A percentile compares a stretch with the other conserved stretches of the same genome.
phyloP scores from a whole-genome alignment of 2,797 vertebrate species.

The Sarcophilus harrisii region DNA sequence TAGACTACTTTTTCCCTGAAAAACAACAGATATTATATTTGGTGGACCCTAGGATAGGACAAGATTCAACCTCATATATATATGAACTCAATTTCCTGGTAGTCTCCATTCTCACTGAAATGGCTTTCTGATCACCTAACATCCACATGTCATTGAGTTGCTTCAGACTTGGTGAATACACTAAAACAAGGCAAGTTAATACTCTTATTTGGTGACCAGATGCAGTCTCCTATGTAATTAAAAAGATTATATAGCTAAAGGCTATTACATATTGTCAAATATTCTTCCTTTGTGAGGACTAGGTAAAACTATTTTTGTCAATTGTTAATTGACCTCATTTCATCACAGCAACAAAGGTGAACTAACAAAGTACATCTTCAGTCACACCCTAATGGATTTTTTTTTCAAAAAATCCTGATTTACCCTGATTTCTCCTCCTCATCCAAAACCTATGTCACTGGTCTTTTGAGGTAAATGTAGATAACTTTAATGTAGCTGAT shows the following conservation, averaged over 20 bases:
- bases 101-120: not conserved
- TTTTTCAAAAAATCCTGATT: not conserved
- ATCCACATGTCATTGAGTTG: not conserved
- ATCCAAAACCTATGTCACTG: not conserved
- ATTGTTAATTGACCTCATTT: not conserved
- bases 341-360: not conserved
- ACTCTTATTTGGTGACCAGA: not conserved
- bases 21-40: not conserved
- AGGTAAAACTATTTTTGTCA: not conserved
- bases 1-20: not conserved
- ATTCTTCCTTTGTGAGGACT: not conserved
- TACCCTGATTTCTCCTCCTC: not conserved
- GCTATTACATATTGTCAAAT: not conserved
- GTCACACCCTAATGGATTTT: not conserved
- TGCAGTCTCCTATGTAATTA: not conserved
- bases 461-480: not conserved
- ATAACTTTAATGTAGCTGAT: not conserved
- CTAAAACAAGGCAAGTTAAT: not conserved
- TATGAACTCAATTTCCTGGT: not conserved
- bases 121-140: not conserved
- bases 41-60: not conserved
- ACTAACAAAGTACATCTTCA: not conserved
- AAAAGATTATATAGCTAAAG: not conserved
- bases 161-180: not conserved
- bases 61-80: not conserved